A percentile compares a stretch with the other conserved stretches of the same genome.
phyloP scores from a whole-genome alignment of 2,888 invertebrate species.

The Girardia tigrina region DNA sequence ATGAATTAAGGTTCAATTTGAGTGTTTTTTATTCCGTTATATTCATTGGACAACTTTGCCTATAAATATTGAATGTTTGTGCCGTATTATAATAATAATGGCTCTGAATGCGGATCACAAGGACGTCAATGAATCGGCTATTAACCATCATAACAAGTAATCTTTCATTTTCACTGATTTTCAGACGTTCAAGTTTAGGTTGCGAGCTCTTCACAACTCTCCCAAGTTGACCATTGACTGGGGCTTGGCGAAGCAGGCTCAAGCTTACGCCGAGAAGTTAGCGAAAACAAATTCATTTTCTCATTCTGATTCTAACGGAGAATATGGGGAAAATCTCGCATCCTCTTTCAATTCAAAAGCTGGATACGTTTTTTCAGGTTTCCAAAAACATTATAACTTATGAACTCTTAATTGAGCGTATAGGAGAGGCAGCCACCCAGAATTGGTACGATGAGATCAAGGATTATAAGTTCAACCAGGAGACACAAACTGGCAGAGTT shows the following conservation, averaged over 20 bases:
- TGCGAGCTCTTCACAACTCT: not conserved
- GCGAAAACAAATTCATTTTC: not conserved
- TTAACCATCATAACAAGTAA: conserved; percentile 3
- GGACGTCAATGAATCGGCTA: not conserved
- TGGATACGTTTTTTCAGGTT: not conserved
- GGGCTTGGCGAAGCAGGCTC: not conserved
- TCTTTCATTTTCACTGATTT: not conserved
- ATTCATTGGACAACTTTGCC: too few species aligned
- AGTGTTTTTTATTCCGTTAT: too few species aligned
- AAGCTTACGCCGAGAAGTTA: not conserved
- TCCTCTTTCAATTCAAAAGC: not conserved
- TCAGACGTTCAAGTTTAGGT: not conserved
- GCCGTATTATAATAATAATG: too few species aligned
- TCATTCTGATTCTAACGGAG: not conserved
- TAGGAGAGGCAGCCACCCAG: not conserved
- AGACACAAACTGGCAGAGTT: not conserved
- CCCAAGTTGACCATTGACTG: not conserved
- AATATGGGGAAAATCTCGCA: not conserved
- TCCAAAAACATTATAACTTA: not conserved
- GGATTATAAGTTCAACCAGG: not conserved
- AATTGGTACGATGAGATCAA: conserved; percentile 17
- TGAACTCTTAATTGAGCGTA: too few species aligned
- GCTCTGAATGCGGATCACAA: not conserved
- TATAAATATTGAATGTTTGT: too few species aligned
- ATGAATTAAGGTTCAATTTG: too few species aligned